Conservation (phyloP, 2,888 invertebrate species). For the Microctonus hyperodae region DNA sequence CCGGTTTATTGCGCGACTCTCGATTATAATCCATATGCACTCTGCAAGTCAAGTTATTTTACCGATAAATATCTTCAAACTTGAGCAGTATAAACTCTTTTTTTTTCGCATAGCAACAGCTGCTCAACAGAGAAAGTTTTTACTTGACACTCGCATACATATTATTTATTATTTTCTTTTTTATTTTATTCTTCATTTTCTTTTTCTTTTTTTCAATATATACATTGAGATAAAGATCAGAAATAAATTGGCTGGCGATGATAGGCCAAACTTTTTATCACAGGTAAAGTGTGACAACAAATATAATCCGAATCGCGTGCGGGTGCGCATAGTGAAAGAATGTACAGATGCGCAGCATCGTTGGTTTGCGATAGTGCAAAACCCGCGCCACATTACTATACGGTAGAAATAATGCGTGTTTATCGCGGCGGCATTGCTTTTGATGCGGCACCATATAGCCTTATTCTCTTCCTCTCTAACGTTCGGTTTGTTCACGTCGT, state of each 20-base stretch:
- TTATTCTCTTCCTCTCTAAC: conserved; percentile 25
- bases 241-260: conserved; percentile 12
- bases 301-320: conserved; percentile 6
- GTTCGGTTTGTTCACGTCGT: conserved; percentile 22
- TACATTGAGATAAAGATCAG: not conserved
- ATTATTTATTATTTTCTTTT: not conserved
- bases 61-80: conserved; percentile 11
- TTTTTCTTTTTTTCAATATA: not conserved
- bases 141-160: not conserved
- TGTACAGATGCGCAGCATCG: conserved; percentile 23
- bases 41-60: not conserved
- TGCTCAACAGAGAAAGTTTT: conserved; percentile 1
- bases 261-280: not conserved
- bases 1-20: conserved; percentile 4
- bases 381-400: conserved; percentile 42
- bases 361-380: conserved; percentile 39
- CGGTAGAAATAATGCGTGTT: conserved; percentile 56
- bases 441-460: conserved; percentile 41
- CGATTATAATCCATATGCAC: conserved; percentile 10
- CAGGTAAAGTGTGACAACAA: conserved; percentile 9
- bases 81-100: not conserved
- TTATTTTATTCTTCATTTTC: not conserved
- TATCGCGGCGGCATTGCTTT: conserved; percentile 57
- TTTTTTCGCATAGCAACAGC: not conserved
- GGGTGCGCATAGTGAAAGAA: conserved; percentile 15